phyloP scores from a whole-genome alignment of 2,113 vertebrate species.

The Spermophilus dauricus region DNA sequence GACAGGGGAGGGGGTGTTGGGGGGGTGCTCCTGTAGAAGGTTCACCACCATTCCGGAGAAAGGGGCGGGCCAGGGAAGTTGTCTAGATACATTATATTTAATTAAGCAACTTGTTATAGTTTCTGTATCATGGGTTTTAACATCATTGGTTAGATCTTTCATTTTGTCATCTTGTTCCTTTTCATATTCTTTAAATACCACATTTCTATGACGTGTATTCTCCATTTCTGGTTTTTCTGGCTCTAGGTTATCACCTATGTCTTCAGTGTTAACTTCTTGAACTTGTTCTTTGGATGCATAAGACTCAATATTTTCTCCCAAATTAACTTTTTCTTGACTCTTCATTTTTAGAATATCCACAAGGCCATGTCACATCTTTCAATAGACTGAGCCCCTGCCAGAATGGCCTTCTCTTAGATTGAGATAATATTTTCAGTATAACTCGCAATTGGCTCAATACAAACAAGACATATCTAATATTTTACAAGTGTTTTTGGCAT shows the following conservation, averaged over 20 bases:
- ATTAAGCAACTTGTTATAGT: slow-evolving; percentile 83
- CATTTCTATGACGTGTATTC: slow-evolving; percentile 66
- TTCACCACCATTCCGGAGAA: no score
- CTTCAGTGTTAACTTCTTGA: slow-evolving; percentile 61
- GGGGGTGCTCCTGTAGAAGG: no score
- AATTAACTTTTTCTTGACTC: slow-evolving; percentile 78
- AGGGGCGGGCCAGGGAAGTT: no score
- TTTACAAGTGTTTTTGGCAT: slow-evolving; percentile 87
- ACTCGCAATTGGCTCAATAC: slow-evolving; percentile 81
- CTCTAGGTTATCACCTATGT: neutral
- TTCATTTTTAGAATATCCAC: slow-evolving; percentile 86
- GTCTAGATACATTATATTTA: slow-evolving; percentile 87
- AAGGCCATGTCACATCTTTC: slow-evolving; percentile 89
- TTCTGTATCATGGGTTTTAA: slow-evolving; percentile 82
- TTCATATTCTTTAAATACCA: slow-evolving; percentile 62
- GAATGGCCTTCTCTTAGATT: slow-evolving; percentile 89
- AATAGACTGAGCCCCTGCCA: slow-evolving; percentile 89
- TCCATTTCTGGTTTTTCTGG: slow-evolving; percentile 63
- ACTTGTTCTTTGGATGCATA: slow-evolving; percentile 61
- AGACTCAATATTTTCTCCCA: slow-evolving; percentile 59
- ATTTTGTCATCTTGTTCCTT: slow-evolving; percentile 62
- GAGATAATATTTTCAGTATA: slow-evolving; percentile 86
- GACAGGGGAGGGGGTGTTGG: neutral
- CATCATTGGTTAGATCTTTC: slow-evolving; percentile 51
- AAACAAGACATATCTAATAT: slow-evolving; percentile 90